Evolutionary conservation across 2,888 invertebrate genomes (phyloP).

Genomic region (Himalopsyche tibetana): DNA sequence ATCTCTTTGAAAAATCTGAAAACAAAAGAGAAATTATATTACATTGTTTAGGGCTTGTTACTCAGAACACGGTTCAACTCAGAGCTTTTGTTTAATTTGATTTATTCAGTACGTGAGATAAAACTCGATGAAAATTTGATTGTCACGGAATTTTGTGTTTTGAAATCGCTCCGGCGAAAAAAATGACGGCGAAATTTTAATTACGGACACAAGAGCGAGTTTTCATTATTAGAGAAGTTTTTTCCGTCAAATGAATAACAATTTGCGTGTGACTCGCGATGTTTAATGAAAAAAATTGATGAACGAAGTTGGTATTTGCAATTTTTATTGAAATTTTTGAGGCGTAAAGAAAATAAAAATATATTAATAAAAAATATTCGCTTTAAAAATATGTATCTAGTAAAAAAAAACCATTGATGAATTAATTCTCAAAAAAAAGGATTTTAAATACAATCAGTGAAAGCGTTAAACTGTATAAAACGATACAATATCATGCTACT

Average conservation of each 20-base stretch:
- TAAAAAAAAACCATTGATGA: no score
- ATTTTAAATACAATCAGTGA: no score
- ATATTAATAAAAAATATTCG: neutral
- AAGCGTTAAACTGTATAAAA: no score
- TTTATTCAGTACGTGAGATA: constrained; percentile 34
- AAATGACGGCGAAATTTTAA: constrained; percentile 6
- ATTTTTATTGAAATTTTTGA: neutral
- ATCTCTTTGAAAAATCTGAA: no score
- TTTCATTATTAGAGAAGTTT: constrained; percentile 13
- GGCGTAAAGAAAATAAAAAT: neutral
- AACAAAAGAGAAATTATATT: no score
- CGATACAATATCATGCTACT: no score
- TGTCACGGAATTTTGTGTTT: constrained; percentile 17
- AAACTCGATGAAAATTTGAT: neutral
- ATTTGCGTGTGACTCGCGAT: neutral
- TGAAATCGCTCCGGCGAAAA: neutral
- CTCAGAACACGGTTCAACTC: neutral
- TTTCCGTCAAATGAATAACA: constrained; percentile 8
- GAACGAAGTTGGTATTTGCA: neutral
- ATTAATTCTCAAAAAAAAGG: no score
- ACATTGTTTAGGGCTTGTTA: neutral
- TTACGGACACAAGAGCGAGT: neutral
- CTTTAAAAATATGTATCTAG: no score
- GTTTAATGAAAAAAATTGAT: neutral
- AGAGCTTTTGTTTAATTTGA: constrained; percentile 24